Conservation (phyloP, 1,140 invertebrate genomes). For the Heliconius hermathena region DNA sequence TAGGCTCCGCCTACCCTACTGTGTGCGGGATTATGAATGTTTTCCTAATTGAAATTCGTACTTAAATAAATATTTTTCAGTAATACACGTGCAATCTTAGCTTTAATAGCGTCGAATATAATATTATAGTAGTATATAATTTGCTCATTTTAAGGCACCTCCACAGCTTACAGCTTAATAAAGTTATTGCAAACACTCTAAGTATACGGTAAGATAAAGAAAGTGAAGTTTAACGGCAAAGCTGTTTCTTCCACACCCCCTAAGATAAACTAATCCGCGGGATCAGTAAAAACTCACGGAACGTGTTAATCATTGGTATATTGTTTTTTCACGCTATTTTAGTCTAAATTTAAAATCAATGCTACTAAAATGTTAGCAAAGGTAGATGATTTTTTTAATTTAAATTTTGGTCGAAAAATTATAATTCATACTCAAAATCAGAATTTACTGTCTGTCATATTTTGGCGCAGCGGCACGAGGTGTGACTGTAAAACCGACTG, state of each 20-base stretch:
- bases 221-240: neutral
- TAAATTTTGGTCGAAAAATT: neutral
- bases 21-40: too few relatives aligned
- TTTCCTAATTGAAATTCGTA: too few relatives aligned
- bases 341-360: neutral
- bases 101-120: too few relatives aligned
- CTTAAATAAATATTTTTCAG: too few relatives aligned
- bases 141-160: neutral
- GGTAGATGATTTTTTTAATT: neutral
- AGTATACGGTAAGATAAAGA: conserved; percentile 11
- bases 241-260: conserved; percentile 19
- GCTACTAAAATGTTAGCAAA: neutral
- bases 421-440: neutral
- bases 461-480: too few relatives aligned
- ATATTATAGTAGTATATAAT: neutral
- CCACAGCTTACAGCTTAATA: neutral
- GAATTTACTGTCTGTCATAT: too few relatives aligned
- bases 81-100: too few relatives aligned
- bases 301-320: conserved; percentile 18
- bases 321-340: conserved; percentile 22
- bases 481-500: too few relatives aligned
- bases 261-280: conserved; percentile 33
- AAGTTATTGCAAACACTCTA: conserved; percentile 8
- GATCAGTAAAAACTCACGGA: conserved; percentile 22
- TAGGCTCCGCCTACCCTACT: too few relatives aligned